phyloP scores from a whole-genome alignment of 2,888 invertebrate genomes.

The Chydorus sphaericus region DNA sequence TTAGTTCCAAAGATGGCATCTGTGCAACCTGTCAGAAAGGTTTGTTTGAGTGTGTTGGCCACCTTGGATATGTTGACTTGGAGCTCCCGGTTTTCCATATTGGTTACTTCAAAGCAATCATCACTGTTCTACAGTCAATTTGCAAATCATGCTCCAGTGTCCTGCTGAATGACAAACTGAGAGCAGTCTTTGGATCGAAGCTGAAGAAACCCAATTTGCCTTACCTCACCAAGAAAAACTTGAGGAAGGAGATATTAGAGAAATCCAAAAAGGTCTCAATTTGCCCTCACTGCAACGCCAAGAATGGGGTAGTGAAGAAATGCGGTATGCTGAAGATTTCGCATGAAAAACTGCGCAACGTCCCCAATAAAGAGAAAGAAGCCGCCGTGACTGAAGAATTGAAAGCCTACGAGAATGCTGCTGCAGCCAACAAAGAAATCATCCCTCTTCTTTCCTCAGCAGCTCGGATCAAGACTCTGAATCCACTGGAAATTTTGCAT shows the following conservation, averaged over 20 bases:
- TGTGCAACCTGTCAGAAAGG: constrained; percentile 89
- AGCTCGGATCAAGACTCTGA: constrained; percentile 47
- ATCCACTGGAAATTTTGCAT: constrained; percentile 47
- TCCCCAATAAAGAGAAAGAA: constrained; percentile 47
- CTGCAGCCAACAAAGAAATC: constrained; percentile 69
- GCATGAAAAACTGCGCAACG: constrained; percentile 70
- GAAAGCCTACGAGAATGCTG: constrained; percentile 20
- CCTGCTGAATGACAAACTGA: constrained; percentile 53
- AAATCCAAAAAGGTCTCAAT: constrained; percentile 69
- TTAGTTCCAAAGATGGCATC: constrained; percentile 65
- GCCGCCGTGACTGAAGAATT: constrained; percentile 15
- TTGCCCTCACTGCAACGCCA: constrained; percentile 67
- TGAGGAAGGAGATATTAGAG: constrained; percentile 67
- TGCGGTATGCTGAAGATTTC: constrained; percentile 78
- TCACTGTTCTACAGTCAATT: constrained; percentile 83
- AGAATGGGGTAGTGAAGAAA: constrained; percentile 88
- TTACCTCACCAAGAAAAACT: constrained; percentile 71
- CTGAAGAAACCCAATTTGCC: constrained; percentile 66
- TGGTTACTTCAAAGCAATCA: constrained; percentile 83
- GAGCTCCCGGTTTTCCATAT: constrained; percentile 93
- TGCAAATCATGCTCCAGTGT: constrained; percentile 84
- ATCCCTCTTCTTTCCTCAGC: constrained; percentile 47
- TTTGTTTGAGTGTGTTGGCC: constrained; percentile 86
- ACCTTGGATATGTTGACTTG: constrained; percentile 91
- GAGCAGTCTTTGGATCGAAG: constrained; percentile 49